Base-by-base conservation (phyloP, 2,113 vertebrate species). In the Ammospiza nelsoni region DNA sequence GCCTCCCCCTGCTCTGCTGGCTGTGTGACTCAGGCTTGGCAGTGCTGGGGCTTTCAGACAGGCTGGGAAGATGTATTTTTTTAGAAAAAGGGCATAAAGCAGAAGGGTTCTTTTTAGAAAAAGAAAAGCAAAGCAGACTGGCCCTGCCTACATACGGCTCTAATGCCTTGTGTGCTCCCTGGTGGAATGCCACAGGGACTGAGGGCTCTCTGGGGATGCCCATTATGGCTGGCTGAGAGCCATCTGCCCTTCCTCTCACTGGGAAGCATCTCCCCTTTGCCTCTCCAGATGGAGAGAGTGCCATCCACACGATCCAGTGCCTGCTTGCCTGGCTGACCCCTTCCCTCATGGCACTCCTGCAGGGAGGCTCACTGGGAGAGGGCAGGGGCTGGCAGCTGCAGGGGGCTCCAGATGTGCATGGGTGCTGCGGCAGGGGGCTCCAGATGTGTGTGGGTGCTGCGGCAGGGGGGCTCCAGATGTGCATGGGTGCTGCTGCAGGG, bases 341-440 rank as follows among this genome's bases (percentile, higher is more conserved):
- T 19, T 72, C 33, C 78, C 33, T 58, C 67, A 25, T 3, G 8
- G 44, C 41, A 12, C 35, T 39, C 41, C 58, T 18, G 52, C 35
- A 54, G 54, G 68, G 86, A 24, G 43, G 15, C 29, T 78, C 25
- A 2, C 13, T 25, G n/a, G 27, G 21, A 35, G 22, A 61, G 61
- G 46, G 58, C 17, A 14, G 7, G 49, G 78, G 76, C n/a, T 55
- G 93, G 63, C 2, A 7, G 58, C 65, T 61, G 67, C 72, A 21
- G 66, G 65, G 81, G 44, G 68, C 66, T 96, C 87, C 95, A 95
- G 89, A 96, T 98, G 96, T 94, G 95, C 33, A 9, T 37, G 37
- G 37, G 55, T 68, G 72, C 93, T 2, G 51, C 51, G 28, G 51
- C 51, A 52, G 27, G 67, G 68, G 44, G 68, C 68, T 96, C 87